phyloP scores from a whole-genome alignment of 2,113 vertebrate genomes.

The Melanocharis versteri region DNA sequence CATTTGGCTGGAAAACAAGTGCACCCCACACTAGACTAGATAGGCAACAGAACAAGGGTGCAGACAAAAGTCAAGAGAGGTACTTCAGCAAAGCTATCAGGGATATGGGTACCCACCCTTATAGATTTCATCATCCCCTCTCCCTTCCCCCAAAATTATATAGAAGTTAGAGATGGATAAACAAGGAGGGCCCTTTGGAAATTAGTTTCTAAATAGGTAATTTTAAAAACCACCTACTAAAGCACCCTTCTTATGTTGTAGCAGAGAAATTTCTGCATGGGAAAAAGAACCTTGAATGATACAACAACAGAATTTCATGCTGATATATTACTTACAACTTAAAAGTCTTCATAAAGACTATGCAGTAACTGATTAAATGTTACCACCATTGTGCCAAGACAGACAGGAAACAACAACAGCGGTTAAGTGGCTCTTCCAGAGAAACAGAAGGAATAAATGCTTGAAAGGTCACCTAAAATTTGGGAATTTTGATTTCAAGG shows the following conservation, averaged over 20 bases:
- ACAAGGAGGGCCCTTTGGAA: background rate
- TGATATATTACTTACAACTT: background rate
- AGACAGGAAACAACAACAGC: background rate
- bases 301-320: background rate
- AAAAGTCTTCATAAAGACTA: background rate
- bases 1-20: background rate
- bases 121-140: background rate
- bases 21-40: background rate
- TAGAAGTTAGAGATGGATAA: background rate
- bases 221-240: background rate
- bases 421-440: background rate
- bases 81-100: background rate
- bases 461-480: background rate
- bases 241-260: background rate
- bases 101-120: fast-evolving
- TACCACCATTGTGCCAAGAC: background rate
- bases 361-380: background rate
- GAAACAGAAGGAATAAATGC: background rate
- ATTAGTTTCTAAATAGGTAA: background rate
- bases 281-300: background rate
- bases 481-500: background rate
- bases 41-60: background rate
- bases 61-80: background rate
- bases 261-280: background rate
- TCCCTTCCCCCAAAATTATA: background rate